phyloP scores from a whole-genome alignment of 2,888 invertebrate species.

The Phengaris arion region DNA sequence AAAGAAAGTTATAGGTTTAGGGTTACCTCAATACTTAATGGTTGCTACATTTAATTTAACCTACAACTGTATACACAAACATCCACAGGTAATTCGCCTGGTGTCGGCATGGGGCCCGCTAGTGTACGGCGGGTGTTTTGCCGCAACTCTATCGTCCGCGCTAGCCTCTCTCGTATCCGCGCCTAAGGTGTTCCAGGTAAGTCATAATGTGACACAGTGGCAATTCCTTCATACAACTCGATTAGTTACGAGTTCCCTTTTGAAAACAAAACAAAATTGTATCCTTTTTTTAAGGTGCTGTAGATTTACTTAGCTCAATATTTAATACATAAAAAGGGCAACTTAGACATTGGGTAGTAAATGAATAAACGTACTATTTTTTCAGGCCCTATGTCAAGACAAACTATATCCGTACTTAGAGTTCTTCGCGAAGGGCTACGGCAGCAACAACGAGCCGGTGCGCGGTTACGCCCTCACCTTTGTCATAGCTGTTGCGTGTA shows the following conservation, averaged over 20 bases:
- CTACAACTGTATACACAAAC: not conserved
- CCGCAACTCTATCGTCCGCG: constrained; percentile 97
- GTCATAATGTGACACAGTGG: not conserved
- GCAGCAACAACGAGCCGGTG: constrained; percentile 89
- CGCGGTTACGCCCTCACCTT: constrained; percentile 96
- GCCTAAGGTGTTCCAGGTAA: constrained; percentile 92
- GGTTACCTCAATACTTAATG: too few species aligned
- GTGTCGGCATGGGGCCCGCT: constrained; percentile 93
- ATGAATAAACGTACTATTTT: not conserved
- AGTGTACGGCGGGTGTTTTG: constrained; percentile 98
- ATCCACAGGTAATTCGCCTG: constrained; percentile 86
- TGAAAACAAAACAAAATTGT: too few species aligned
- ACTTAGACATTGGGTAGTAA: too few species aligned
- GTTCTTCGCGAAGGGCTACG: constrained; percentile 93
- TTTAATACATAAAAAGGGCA: too few species aligned
- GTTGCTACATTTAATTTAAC: too few species aligned
- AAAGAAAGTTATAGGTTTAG: too few species aligned
- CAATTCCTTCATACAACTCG: not conserved
- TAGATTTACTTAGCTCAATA: too few species aligned
- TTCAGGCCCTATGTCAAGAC: constrained; percentile 93
- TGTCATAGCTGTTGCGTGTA: constrained; percentile 90
- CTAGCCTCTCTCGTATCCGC: constrained; percentile 97
- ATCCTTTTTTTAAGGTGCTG: too few species aligned
- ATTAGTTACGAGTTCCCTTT: not conserved
- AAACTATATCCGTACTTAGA: constrained; percentile 94